A percentile compares a stretch with the other conserved stretches of the same genome.
These are phyloP conservation scores for Macropis europaea DNA, from an alignment of 2,888 invertebrate genomes.

Conservation along the genomic window DNA sequence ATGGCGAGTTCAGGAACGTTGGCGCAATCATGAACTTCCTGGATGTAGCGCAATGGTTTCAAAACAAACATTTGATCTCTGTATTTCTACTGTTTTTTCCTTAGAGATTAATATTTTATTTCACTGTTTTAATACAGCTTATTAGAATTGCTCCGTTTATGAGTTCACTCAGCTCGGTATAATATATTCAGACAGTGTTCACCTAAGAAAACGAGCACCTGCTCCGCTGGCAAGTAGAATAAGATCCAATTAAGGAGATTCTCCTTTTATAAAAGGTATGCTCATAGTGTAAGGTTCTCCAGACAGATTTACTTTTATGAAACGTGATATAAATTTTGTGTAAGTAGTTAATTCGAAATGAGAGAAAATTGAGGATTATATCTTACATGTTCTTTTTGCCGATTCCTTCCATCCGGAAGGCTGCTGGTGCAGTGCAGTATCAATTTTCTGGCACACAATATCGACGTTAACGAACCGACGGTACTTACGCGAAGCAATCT, in stretches of 20 bases:
- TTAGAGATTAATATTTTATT: neutral
- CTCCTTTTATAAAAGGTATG: neutral
- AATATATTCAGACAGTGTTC: neutral
- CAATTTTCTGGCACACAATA: conserved; percentile 39
- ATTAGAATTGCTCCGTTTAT: neutral
- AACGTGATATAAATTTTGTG: neutral
- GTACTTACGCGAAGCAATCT: conserved; percentile 2
- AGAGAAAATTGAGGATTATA: conserved; percentile 3
- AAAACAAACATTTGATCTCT: neutral
- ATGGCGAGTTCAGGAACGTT: neutral
- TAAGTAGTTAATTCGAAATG: neutral
- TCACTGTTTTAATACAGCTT: neutral
- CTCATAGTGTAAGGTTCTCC: conserved; percentile 15
- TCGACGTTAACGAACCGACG: conserved; percentile 46
- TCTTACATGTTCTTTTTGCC: neutral
- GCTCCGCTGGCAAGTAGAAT: conserved; percentile 13
- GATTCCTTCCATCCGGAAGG: conserved; percentile 2
- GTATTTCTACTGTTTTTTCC: neutral
- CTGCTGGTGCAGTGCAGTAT: neutral
- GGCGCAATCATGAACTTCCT: neutral
- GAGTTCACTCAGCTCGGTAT: neutral
- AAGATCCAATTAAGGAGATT: conserved; percentile 51
- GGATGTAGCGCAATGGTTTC: neutral
- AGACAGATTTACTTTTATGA: conserved; percentile 26
- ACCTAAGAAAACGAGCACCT: conserved; percentile 11